Conservation (phyloP, 2,797 vertebrate genomes). For the Podarcis siculus region DNA sequence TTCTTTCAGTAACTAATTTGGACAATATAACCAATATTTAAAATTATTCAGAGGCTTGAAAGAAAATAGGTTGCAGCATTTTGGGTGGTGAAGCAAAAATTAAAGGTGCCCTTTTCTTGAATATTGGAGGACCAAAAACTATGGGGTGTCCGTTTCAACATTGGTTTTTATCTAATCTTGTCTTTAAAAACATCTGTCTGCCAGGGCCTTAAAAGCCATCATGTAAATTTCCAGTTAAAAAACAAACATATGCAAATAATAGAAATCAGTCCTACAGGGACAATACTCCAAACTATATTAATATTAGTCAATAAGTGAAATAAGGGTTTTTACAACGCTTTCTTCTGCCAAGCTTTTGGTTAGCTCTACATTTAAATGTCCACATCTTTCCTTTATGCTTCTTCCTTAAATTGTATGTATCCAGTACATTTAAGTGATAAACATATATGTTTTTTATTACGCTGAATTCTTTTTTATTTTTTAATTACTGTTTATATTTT, state of each 20-base stretch:
- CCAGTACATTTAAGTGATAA: constrained; percentile 87
- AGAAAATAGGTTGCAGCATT: constrained; percentile 80
- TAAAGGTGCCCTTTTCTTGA: constrained; percentile 81
- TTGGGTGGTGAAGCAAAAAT: constrained; percentile 80
- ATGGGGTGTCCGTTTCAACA: constrained; percentile 82
- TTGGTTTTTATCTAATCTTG: constrained; percentile 80
- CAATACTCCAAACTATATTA: constrained; percentile 79
- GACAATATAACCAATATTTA: constrained; percentile 85
- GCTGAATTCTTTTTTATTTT: constrained; percentile 87
- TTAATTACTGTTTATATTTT: constrained; percentile 90
- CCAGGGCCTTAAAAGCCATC: constrained; percentile 83
- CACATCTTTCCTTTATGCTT: constrained; percentile 83
- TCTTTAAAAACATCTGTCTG: constrained; percentile 79
- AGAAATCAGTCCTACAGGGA: constrained; percentile 80
- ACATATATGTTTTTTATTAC: constrained; percentile 86
- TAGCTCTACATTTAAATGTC: constrained; percentile 86
- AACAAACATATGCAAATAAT: constrained; percentile 76
- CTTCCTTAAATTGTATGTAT: constrained; percentile 87
- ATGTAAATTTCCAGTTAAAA: constrained; percentile 78
- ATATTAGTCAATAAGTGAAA: constrained; percentile 81
- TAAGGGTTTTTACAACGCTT: constrained; percentile 77
- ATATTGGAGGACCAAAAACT: constrained; percentile 86
- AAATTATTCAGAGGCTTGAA: constrained; percentile 75
- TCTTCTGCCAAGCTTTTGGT: constrained; percentile 79
- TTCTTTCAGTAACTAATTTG: constrained; percentile 82